Conservation (phyloP, 2,113 vertebrate genomes). For the Sapayoa aenigma region DNA sequence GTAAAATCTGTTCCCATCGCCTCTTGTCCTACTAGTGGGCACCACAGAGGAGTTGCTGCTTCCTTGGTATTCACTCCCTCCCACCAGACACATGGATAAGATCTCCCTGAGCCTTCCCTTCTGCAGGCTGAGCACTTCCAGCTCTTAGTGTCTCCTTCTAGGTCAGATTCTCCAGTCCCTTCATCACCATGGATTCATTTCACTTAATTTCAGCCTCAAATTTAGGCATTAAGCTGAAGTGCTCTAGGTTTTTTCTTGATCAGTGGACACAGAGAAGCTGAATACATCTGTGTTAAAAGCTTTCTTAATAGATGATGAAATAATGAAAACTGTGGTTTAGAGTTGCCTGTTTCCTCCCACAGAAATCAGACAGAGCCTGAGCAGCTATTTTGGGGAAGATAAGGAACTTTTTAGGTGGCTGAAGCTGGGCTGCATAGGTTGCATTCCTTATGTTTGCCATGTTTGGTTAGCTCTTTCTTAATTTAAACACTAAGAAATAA, state of each 20-base stretch:
- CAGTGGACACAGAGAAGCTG: neutral
- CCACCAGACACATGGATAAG: accelerated
- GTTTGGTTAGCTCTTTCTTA: neutral
- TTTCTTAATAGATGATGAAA: neutral
- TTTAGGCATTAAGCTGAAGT: neutral
- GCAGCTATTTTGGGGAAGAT: neutral
- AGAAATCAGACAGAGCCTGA: neutral
- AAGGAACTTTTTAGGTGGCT: neutral
- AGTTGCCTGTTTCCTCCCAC: neutral
- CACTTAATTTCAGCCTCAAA: neutral
- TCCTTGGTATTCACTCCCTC: neutral
- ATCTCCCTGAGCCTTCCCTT: neutral
- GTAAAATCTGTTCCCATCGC: neutral
- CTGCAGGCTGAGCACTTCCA: neutral
- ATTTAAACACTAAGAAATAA: neutral
- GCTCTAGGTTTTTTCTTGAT: neutral
- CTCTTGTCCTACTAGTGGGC: neutral
- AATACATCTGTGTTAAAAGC: neutral
- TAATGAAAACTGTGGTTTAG: neutral
- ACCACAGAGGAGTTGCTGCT: neutral
- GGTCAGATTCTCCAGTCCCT: neutral
- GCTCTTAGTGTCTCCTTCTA: neutral
- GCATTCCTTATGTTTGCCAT: neutral
- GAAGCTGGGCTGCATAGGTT: neutral
- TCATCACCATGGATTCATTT: neutral